Conservation (phyloP, 2,888 invertebrate genomes). For the Hypselothyrea guttata region DNA sequence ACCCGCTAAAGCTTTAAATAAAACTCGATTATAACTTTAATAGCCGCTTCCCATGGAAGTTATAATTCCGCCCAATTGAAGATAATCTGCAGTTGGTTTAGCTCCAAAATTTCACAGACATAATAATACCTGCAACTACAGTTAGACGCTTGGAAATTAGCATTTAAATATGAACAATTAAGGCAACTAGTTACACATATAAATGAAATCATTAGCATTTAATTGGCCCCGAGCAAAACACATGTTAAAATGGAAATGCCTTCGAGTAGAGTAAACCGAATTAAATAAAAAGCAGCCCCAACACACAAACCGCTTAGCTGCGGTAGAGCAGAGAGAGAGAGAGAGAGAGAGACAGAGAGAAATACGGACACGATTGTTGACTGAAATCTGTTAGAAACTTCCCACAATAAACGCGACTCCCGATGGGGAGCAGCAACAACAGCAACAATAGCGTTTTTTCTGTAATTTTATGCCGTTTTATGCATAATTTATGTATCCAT, state of each 20-base stretch:
- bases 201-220: no score
- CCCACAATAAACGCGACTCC: slow-evolving; percentile 54
- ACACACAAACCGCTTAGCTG: background rate
- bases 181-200: background rate
- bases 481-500: slow-evolving; percentile 75
- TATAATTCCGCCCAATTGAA: no score
- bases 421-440: no score
- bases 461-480: slow-evolving; percentile 61
- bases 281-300: background rate
- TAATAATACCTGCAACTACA: no score
- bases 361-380: slow-evolving; percentile 6
- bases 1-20: no score
- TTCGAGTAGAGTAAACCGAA: slow-evolving; percentile 20
- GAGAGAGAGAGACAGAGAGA: slow-evolving; percentile 7
- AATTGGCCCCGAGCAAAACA: background rate
- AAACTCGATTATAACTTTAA: no score
- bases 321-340: slow-evolving; percentile 22
- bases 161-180: background rate
- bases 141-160: no score
- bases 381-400: slow-evolving; percentile 57
- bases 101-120: no score
- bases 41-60: no score
- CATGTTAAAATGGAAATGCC: slow-evolving; percentile 20
- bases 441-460: slow-evolving; percentile 34
- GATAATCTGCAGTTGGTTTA: no score